phyloP scores from a whole-genome alignment of 2,888 invertebrate genomes.

The Allacma fusca region DNA sequence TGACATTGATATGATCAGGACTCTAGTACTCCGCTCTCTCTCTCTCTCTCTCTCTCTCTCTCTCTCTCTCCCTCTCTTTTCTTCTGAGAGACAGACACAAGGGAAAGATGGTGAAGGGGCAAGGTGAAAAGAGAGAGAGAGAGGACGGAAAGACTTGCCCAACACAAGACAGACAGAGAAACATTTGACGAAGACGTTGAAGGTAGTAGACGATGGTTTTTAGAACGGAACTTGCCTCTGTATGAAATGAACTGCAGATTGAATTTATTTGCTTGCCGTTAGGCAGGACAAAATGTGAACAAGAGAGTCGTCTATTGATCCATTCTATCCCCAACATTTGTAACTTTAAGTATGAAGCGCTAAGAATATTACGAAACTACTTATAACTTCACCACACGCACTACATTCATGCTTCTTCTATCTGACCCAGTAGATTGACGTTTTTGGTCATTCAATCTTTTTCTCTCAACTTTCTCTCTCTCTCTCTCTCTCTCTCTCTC shows the following conservation, averaged over 20 bases:
- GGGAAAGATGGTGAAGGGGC: not conserved
- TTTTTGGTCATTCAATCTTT: constrained; percentile 24
- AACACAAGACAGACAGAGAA: not conserved
- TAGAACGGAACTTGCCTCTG: constrained; percentile 22
- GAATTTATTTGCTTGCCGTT: constrained; percentile 31
- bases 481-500: not conserved
- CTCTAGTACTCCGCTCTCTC: not conserved
- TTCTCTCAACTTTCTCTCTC: not conserved
- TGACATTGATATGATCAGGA: constrained; percentile 25
- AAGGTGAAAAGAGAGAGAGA: not conserved
- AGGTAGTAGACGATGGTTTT: constrained; percentile 11
- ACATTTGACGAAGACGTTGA: not conserved
- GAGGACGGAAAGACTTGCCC: not conserved
- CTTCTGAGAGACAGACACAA: not conserved
- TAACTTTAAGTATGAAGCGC: constrained; percentile 1
- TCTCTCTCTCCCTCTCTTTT: no score
- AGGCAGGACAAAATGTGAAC: constrained; percentile 23
- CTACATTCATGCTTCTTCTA: not conserved
- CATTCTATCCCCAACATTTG: constrained; percentile 26
- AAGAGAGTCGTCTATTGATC: constrained; percentile 34
- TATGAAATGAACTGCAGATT: constrained; percentile 34
- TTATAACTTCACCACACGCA: constrained; percentile 16
- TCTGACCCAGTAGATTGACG: constrained; percentile 16
- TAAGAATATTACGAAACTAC: constrained; percentile 19
- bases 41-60: no score